Evolutionary conservation across 1,140 invertebrate genomes (phyloP), one percentile per base, ranked within the genome.

Genomic region (Episyrphus balteatus): DNA sequence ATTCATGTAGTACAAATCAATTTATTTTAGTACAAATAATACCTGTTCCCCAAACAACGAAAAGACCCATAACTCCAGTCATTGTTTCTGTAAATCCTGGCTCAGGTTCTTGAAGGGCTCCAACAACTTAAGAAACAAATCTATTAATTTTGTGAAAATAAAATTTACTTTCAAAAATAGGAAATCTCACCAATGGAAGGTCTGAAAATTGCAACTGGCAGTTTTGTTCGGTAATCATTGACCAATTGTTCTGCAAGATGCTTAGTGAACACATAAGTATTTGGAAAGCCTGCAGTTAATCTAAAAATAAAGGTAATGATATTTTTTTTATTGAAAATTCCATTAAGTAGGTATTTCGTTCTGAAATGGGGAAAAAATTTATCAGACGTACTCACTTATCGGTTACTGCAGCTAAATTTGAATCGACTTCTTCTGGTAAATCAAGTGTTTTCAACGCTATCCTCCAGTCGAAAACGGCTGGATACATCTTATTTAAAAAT

Each of bases 251-350:
- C 89, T 0, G 86, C 84, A 46, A 92, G 61, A 34, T 82, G 80
- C 64, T 92, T 92, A 0, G 86, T 83, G 52, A 88, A 92, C 0
- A 83, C 88, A 49, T 93, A 92, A 0, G 88, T 90, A 55, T 92
- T 92, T 7, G 88, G 88, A 36, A 86, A 73, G 3, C 75, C 75
- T 30, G 75, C 79, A 10, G 90, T 70, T 41, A 80, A 74, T 51
- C 81, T 80, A 12, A 40, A 46, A 12, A 37, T 8, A 26, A 26
- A 26, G 8, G n/a, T n/a, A n/a, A n/a, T n/a, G n/a, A n/a, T n/a
- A n/a, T n/a, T n/a, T n/a, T 75, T 64, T 3, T 78, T 75, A 53
- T 81, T 75, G 18, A 75, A 73, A 0, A 75, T 70, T 1, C 30
- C 15, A 37, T 30, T 21, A 6, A 79, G 73, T 0, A 74, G 73